Conservation (phyloP, 1,140 invertebrate species). For the Brachionus plicatilis region DNA sequence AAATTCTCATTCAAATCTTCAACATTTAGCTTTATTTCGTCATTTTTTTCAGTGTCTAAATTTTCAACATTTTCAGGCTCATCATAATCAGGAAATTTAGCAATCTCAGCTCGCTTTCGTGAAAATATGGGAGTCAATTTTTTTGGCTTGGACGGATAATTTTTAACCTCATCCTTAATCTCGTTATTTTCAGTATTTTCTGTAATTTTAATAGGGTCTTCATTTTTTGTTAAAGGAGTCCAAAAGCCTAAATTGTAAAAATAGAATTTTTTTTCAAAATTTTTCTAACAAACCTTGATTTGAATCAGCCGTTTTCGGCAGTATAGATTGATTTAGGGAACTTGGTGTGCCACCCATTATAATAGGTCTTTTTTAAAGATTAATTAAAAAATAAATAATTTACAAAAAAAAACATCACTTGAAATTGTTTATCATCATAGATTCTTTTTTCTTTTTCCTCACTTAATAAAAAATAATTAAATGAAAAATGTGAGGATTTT, state of each 20-base stretch:
- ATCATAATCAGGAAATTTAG: constrained; percentile 16
- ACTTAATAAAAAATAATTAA: background rate
- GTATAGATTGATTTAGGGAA: background rate
- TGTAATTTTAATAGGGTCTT: background rate
- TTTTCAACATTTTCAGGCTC: background rate
- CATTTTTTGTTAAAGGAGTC: background rate
- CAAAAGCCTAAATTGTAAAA: background rate
- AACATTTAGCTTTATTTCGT: background rate
- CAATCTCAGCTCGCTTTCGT: background rate
- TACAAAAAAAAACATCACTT: background rate
- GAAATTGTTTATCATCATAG: constrained; percentile 9
- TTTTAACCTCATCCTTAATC: background rate
- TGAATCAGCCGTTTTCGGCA: background rate
- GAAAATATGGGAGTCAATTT: constrained; percentile 26
- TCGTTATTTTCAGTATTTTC: background rate
- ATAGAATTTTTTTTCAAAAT: background rate
- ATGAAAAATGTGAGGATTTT: background rate
- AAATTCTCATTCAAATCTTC: background rate
- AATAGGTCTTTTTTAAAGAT: background rate
- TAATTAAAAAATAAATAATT: background rate
- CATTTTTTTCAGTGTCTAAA: background rate
- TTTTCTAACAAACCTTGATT: background rate
- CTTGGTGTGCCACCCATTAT: background rate
- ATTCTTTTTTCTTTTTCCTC: constrained; percentile 35
- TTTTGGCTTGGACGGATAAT: background rate